Conservation (phyloP, 2,888 invertebrate genomes). For the Napeogenes inachia region DNA sequence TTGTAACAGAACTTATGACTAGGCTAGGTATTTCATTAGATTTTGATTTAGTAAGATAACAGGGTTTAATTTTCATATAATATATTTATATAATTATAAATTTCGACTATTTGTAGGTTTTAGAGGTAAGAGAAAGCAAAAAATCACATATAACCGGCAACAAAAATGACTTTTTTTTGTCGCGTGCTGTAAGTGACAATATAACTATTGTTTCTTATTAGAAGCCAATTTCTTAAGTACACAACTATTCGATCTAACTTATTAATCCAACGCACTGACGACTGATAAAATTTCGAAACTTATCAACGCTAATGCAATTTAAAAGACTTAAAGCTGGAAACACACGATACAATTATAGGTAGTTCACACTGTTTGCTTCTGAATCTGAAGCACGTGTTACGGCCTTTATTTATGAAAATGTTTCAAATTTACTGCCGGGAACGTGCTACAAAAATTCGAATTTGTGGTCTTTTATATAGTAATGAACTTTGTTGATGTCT, state of each 20-base stretch:
- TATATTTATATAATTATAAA: too few relatives aligned
- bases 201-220: not conserved
- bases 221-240: not conserved
- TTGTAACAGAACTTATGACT: too few relatives aligned
- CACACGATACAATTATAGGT: conserved; percentile 9
- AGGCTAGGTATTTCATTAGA: too few relatives aligned
- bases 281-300: conserved; percentile 14
- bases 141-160: too few relatives aligned
- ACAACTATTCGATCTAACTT: not conserved
- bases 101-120: too few relatives aligned
- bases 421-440: conserved; percentile 30
- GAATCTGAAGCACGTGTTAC: conserved; percentile 21
- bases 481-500: conserved; percentile 18
- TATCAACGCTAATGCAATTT: conserved; percentile 28
- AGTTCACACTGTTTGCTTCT: conserved; percentile 13
- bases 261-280: not conserved
- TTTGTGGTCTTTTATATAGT: conserved; percentile 24
- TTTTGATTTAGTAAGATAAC: too few relatives aligned
- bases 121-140: too few relatives aligned
- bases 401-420: conserved; percentile 30
- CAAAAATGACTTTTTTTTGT: too few relatives aligned
- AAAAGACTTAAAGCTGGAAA: conserved; percentile 18
- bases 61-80: too few relatives aligned
- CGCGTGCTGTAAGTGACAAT: too few relatives aligned
- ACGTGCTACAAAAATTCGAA: conserved; percentile 32